These are phyloP conservation scores for Epinephelus malabaricus DNA, from an alignment of 2,797 vertebrate genomes.

Conservation along the genomic window DNA sequence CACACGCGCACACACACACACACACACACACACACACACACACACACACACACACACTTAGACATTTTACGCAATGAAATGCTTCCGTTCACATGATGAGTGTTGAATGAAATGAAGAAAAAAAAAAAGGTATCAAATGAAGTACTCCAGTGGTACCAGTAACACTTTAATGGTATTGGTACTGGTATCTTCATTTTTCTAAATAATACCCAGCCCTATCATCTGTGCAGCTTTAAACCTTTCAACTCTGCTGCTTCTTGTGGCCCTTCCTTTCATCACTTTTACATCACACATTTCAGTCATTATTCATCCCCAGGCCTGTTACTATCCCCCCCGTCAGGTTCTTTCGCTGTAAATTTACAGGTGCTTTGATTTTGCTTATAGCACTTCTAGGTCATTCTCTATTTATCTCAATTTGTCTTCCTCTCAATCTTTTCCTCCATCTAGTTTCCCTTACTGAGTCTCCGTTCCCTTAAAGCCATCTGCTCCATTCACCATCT, in stretches of 20 bases:
- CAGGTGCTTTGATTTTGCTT: constrained; percentile 48
- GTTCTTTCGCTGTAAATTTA: constrained; percentile 27
- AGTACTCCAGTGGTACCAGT: no score
- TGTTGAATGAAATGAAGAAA: no score
- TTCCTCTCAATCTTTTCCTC: neutral
- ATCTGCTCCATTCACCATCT: constrained; percentile 34
- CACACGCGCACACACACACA: no score
- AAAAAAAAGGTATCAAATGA: no score
- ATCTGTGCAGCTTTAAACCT: constrained; percentile 15
- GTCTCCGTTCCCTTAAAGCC: constrained; percentile 33
- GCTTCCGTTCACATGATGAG: no score
- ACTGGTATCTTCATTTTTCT: no score
- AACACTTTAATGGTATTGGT: no score
- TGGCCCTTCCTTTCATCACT: constrained; percentile 39
- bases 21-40: no score
- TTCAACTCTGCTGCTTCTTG: neutral
- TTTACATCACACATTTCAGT: constrained; percentile 38
- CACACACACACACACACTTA: no score
- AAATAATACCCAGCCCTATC: no score
- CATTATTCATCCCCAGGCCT: constrained; percentile 28
- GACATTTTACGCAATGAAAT: no score
- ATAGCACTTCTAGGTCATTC: constrained; percentile 1
- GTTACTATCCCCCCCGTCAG: constrained; percentile 11
- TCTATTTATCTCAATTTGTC: constrained; percentile 6
- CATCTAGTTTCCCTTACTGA: neutral